Evolutionary conservation across 2,113 vertebrate genomes (phyloP).

Genomic region (Eudyptes chrysolophus): DNA sequence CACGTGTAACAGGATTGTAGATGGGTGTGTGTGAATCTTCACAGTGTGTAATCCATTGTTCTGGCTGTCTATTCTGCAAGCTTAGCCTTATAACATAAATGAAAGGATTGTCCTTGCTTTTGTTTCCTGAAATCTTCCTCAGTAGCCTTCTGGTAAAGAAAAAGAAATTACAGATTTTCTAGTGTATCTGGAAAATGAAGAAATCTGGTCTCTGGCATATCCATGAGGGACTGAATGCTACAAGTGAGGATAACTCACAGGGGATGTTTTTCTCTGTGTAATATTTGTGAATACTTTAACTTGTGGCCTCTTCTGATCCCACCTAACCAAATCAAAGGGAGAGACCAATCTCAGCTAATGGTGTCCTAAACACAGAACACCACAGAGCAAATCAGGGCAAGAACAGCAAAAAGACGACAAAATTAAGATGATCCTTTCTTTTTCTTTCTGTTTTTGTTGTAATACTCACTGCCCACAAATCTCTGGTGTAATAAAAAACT

Average conservation of each 20-base stretch:
- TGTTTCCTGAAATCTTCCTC: not conserved
- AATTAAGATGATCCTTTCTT: not conserved
- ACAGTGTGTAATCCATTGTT: not conserved
- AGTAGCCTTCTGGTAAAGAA: not conserved
- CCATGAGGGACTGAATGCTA: not conserved
- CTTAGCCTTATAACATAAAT: not conserved
- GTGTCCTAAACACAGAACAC: not conserved
- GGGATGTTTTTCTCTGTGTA: not conserved
- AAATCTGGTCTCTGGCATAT: not conserved
- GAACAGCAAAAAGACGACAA: not conserved
- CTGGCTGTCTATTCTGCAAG: not conserved
- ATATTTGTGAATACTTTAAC: not conserved
- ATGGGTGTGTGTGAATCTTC: not conserved
- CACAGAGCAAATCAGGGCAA: not conserved
- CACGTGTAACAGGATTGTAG: accelerated
- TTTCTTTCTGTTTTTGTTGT: not conserved
- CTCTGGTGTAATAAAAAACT: not conserved
- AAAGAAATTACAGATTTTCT: not conserved
- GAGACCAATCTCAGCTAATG: not conserved
- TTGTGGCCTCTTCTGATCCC: not conserved
- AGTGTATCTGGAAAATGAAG: not conserved
- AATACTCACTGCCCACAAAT: not conserved
- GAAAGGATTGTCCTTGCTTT: accelerated
- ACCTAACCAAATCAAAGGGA: not conserved
- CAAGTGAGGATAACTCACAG: not conserved